phyloP scores from a whole-genome alignment of 2,797 vertebrate genomes.

The Spinus olivaceus region DNA sequence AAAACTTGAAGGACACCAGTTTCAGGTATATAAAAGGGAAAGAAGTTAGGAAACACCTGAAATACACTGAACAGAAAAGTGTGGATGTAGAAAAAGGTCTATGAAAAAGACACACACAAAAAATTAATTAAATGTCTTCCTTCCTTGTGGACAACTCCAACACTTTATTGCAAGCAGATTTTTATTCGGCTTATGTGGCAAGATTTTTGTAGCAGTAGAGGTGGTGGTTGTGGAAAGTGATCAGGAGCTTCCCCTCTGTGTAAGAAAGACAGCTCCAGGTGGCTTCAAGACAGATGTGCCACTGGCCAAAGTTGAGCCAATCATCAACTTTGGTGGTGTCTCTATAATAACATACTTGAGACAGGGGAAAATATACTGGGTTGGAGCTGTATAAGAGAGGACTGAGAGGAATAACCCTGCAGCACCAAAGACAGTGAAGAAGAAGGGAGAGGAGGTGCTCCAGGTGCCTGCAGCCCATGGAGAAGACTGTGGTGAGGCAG shows the following conservation, averaged over 20 bases:
- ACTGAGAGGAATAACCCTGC: neutral
- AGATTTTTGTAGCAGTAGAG: neutral
- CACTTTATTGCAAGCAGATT: neutral
- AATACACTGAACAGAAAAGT: neutral
- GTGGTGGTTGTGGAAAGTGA: neutral
- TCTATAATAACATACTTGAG: neutral
- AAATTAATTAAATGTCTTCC: neutral
- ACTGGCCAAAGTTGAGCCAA: neutral
- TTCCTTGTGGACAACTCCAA: neutral
- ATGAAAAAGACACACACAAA: neutral
- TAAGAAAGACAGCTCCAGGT: neutral
- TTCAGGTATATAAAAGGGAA: neutral
- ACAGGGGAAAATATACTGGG: neutral
- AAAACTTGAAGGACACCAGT: neutral
- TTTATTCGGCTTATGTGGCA: rapidly evolving
- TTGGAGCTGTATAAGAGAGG: neutral
- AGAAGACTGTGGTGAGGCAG: neutral
- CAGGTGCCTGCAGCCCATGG: neutral
- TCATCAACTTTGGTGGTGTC: no score
- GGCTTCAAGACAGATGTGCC: neutral
- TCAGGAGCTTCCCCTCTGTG: rapidly evolving
- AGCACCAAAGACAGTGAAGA: neutral
- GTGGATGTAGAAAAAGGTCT: neutral
- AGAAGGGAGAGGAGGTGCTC: neutral
- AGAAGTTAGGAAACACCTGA: neutral